Evolutionary conservation across 2,113 vertebrate species (phyloP).

Genomic region (zebrafish (Danio rerio)): GRCz12tu NC_133178.1:43666001-43666500

Average conservation of each 20-base stretch:
- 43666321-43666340: not conserved
- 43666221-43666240: conserved; percentile 7
- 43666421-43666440: too few relatives aligned
- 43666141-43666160: conserved; percentile 86
- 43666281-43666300: conserved; percentile 11
- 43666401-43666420: not conserved
- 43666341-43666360: not conserved
- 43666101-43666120: conserved; percentile 79
- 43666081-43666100: conserved; percentile 81
- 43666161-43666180: conserved; percentile 81
- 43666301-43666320: not conserved
- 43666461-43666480: not conserved
- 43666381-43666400: not conserved
- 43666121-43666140: conserved; percentile 86
- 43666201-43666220: conserved; percentile 74
- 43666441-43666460: too few relatives aligned
- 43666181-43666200: conserved; percentile 80
- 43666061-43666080: conserved; percentile 80
- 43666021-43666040: conserved; percentile 42
- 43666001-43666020: conserved; percentile 39
- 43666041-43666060: conserved; percentile 60
- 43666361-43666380: not conserved
- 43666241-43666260: not conserved
- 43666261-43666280: not conserved
- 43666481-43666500: not conserved